Base-by-base conservation (phyloP, 2,797 vertebrate species). In the Centropyge bicolor region DNA sequence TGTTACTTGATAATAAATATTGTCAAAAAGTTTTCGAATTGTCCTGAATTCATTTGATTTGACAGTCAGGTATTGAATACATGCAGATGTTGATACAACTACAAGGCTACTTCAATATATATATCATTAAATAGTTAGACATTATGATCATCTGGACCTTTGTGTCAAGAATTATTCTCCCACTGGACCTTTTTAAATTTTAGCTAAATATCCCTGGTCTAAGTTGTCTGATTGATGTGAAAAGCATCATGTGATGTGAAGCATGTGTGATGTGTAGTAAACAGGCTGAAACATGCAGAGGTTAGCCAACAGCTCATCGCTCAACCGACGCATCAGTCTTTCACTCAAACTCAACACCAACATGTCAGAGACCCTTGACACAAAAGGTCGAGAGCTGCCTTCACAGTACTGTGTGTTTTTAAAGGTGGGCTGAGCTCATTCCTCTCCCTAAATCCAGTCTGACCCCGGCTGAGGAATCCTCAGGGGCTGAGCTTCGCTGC, bases 391-490 rank as follows among this genome's bases (percentile, higher is more conserved):
- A 70, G 61, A 78, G 64, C 46, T 2, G n/a, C 20, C 19, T 63
- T 64, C 7, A 45, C 3, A 12, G 49, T 64, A 40, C 40, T 45
- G 56, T n/a, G 72, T 7, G 8, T 19, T 40, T 46, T 13, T 22
- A 12, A 31, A 70, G 65, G 49, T 48, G 67, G n/a, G 45, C 56
- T 22, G 54, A 66, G 66, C 70, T 78, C 59, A 3, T 10, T n/a
- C 20, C 35, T 40, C 5, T 16, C 45, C 6, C 43, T 52, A 22
- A 61, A 43, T 51, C 48, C 57, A 70, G 48, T 45, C 19, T 67
- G 70, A 80, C 72, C 80, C 78, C 0, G 63, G 65, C 24, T 12
- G 40, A 72, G n/a, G 51, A 82, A 61, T 60, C 81, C 57, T 64
- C 38, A 2, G 16, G 51, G 49, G 65, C 63, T 81, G 69, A 8